Evolutionary conservation across 2,888 invertebrate species (phyloP), one percentile per base, ranked within the genome.

Genomic region (Platynereis dumerilii): DNA sequence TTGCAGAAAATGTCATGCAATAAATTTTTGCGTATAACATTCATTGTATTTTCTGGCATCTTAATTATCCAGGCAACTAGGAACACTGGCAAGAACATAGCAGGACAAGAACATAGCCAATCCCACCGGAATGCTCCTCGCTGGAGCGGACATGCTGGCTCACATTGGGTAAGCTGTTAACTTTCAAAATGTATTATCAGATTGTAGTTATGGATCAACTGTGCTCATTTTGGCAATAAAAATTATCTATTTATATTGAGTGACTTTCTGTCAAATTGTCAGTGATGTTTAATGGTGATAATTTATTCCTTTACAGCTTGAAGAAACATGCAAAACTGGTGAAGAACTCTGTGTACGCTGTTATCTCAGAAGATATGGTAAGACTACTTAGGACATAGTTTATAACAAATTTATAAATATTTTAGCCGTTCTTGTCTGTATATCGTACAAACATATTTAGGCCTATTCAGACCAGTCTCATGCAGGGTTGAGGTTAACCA

Each of bases 71-170:
- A 96, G 68, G 98, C 97, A 57, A 96, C 98, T 53, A 90, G 98
- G 80, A 97, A 97, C 81, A 97, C 97, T 17, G 98, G 97, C 58
- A 93, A 93, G 26, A 89, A 93, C 0, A 92, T 98, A 75, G 96
- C 94, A 61, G 97, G 97, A 60, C n/a, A 96, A 95, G 84, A 96
- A 98, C 85, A 88, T 96, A 65, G 98, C 98, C 0, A 99, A 99
- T 85, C 98, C 98, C 0, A 89, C 95, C 52, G 97, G 97, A 0
- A 96, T 99, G 93, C 87, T 99, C 73, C 93, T 93, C 85, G 96
- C 98, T 0, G 90, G 93, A 17, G 90, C 94, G 15, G 96, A 96
- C 84, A 93, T 99, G 92, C 85, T 98, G 70, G 90, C 93, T 75
- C 95, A 96, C 84, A 87, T 97, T 52, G 93, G 83, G 68, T 68